phyloP scores from a whole-genome alignment of 53 echinoderm and acorn worm genomes.

The Luidia sarsii region DNA sequence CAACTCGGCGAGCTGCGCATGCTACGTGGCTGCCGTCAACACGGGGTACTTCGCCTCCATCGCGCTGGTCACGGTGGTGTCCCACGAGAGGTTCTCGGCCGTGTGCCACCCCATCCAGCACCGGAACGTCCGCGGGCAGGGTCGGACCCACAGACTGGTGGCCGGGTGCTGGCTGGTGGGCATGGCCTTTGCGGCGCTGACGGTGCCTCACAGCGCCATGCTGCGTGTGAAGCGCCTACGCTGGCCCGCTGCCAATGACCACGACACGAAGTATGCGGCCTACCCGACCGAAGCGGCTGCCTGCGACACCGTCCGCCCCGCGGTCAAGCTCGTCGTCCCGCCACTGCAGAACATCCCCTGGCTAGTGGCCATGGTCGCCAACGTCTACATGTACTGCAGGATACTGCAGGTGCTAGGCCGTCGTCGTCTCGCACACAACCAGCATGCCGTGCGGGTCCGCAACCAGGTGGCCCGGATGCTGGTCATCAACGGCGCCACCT shows the following conservation, averaged over 20 bases:
- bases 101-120: slow-evolving; percentile 69
- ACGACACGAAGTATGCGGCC: slow-evolving; percentile 27
- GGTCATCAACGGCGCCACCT: slow-evolving; percentile 5
- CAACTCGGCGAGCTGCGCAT: background rate
- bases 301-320: slow-evolving; percentile 34
- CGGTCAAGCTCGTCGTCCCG: slow-evolving; percentile 11
- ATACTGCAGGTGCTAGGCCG: slow-evolving; percentile 44
- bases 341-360: slow-evolving; percentile 70
- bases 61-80: slow-evolving; percentile 10
- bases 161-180: slow-evolving; percentile 58
- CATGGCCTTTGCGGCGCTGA: slow-evolving; percentile 28
- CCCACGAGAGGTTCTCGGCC: slow-evolving; percentile 75
- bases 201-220: background rate
- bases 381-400: slow-evolving; percentile 60
- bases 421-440: slow-evolving; percentile 24
- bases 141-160: slow-evolving; percentile 37
- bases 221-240: slow-evolving; percentile 1
- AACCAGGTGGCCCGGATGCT: slow-evolving; percentile 36
- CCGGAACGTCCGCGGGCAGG: slow-evolving; percentile 49
- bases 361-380: slow-evolving; percentile 62
- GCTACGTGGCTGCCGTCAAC: background rate
- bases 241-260: slow-evolving; percentile 69
- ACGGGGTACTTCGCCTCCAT: slow-evolving; percentile 16
- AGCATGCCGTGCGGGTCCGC: background rate
- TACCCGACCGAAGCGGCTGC: slow-evolving; percentile 31